Evolutionary conservation across 2,113 vertebrate genomes (phyloP).

Genomic region (Rhea pennata): DNA sequence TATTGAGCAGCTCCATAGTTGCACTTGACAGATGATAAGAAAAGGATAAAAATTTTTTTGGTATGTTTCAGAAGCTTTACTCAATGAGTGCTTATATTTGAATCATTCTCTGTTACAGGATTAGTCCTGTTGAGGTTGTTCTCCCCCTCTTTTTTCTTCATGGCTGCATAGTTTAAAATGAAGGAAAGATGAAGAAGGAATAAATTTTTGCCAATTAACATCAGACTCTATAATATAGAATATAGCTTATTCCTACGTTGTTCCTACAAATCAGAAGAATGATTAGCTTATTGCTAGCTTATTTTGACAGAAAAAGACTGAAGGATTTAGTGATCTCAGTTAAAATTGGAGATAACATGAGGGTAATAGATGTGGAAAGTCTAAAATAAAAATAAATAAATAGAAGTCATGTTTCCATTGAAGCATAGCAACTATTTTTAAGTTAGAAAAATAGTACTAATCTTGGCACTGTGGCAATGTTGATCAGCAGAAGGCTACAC

Average conservation of each 20-base stretch:
- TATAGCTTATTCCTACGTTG: neutral
- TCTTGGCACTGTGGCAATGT: conserved; percentile 34
- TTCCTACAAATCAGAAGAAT: neutral
- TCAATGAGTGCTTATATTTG: neutral
- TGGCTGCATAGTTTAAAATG: neutral
- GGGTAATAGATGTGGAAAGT: neutral
- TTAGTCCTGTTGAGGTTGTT: neutral
- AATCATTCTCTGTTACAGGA: neutral
- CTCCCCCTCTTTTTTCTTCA: neutral
- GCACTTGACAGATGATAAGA: neutral
- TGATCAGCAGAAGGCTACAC: conserved; percentile 18
- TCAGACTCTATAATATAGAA: neutral
- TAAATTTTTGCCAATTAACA: neutral
- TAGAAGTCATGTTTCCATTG: neutral
- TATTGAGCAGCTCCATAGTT: neutral
- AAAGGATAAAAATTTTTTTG: neutral
- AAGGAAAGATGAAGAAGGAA: neutral
- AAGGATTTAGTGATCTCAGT: neutral
- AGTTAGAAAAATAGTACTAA: conserved; percentile 39
- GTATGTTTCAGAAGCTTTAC: neutral
- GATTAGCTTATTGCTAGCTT: neutral
- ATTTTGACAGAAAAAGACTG: neutral
- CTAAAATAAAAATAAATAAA: neutral
- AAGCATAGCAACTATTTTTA: conserved; percentile 40
- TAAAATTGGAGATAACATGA: neutral